A percentile compares a stretch with the other conserved stretches of the same genome.
These are phyloP conservation scores for Rana temporaria DNA, from an alignment of 2,113 vertebrate genomes.

Conservation along the genomic window DNA sequence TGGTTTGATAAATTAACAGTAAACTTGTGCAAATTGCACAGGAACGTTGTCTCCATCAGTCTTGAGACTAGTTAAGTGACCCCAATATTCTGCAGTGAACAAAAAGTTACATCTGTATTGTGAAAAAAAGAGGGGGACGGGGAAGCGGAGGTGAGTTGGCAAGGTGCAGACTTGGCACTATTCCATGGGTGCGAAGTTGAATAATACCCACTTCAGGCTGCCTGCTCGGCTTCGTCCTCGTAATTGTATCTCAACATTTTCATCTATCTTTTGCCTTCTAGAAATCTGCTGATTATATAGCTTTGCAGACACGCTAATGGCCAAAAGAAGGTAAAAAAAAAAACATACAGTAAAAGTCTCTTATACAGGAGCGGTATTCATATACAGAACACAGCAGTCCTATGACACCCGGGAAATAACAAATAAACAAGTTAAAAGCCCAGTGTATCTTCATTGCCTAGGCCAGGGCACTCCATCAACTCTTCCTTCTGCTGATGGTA, in stretches of 20 bases:
- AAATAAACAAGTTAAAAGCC: conserved; percentile 53
- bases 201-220: conserved; percentile 28
- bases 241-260: conserved; percentile 4
- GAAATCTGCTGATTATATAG: conserved; percentile 33
- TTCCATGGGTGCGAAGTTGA: conserved; percentile 9
- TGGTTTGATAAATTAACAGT: conserved; percentile 38
- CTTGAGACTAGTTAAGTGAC: conserved; percentile 5
- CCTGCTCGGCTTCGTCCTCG: not conserved
- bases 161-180: conserved; percentile 14
- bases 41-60: conserved; percentile 9
- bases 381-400: conserved; percentile 60
- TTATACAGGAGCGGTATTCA: conserved; percentile 58
- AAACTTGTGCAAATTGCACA: conserved; percentile 28
- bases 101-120: not conserved
- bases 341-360: conserved; percentile 57
- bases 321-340: conserved; percentile 35
- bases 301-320: conserved; percentile 16
- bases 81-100: conserved; percentile 3
- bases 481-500: conserved; percentile 61
- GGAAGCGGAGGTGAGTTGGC: not conserved
- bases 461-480: conserved; percentile 59
- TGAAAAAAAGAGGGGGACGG: not conserved
- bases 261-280: conserved; percentile 9
- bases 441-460: conserved; percentile 63
- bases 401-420: conserved; percentile 56